phyloP scores from a whole-genome alignment of 2,797 vertebrate genomes.

The Semaprochilodus insignis region DNA sequence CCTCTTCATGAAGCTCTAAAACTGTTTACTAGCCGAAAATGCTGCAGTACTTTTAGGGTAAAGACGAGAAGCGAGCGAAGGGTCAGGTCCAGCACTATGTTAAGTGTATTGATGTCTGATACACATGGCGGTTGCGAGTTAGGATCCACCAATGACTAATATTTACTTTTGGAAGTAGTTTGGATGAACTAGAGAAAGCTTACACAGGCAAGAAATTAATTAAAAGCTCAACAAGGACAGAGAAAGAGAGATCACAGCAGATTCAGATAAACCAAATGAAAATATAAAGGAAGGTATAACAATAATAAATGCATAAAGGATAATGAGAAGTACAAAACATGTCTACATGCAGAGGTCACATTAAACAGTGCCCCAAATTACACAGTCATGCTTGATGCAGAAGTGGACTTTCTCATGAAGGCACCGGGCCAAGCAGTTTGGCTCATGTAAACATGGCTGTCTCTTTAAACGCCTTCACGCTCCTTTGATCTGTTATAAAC shows the following conservation, averaged over 20 bases:
- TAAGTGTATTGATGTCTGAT: not conserved
- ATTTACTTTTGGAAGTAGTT: slow-evolving; percentile 10
- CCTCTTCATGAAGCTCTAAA: not conserved
- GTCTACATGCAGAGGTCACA: not conserved
- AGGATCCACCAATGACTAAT: slow-evolving; percentile 19
- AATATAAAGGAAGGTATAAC: too few relatives aligned
- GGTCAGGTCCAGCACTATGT: not conserved
- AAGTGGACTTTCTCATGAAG: not conserved
- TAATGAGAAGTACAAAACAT: not conserved
- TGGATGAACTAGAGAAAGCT: not conserved
- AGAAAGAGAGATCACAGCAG: not conserved
- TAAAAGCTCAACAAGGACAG: not conserved
- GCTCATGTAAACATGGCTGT: not conserved
- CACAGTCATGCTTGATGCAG: not conserved
- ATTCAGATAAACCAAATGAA: not conserved
- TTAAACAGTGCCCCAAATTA: not conserved
- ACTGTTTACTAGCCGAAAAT: not conserved
- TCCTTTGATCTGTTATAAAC: not conserved
- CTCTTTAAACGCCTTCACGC: not conserved
- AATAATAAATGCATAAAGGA: not conserved
- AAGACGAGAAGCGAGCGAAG: not conserved
- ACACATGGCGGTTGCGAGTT: not conserved
- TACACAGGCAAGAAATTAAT: not conserved
- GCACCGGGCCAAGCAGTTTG: not conserved
- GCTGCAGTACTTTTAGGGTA: not conserved